A percentile compares a stretch with the other conserved stretches of the same genome.
Conservation (phyloP, 2,113 vertebrate genomes). For the Thalassoma bifasciatum region DNA sequence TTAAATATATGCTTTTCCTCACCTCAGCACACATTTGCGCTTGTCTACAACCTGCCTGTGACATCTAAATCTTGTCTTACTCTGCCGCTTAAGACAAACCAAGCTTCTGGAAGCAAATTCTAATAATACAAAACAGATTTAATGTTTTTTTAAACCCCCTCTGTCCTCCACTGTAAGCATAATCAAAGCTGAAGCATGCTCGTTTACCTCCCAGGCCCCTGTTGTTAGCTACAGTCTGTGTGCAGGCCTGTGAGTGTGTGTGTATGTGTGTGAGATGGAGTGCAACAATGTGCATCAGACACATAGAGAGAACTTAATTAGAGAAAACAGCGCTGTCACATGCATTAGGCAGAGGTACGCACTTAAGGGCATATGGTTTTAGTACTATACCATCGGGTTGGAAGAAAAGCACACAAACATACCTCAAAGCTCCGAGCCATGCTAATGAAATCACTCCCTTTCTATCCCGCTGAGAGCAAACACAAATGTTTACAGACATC, state of each 20-base stretch:
- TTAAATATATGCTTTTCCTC: conserved; percentile 31
- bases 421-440: conserved; percentile 82
- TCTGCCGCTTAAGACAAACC: conserved; percentile 22
- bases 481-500: conserved; percentile 82
- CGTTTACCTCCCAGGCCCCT: conserved; percentile 71
- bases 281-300: conserved; percentile 78
- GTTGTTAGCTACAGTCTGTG: conserved; percentile 52
- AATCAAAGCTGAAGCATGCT: conserved; percentile 70
- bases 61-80: conserved; percentile 11
- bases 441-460: conserved; percentile 84
- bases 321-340: conserved; percentile 86
- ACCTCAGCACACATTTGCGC: conserved; percentile 15
- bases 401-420: conserved; percentile 79
- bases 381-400: conserved; percentile 79
- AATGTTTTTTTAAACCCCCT: conserved; percentile 50
- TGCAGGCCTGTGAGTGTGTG: conserved; percentile 54
- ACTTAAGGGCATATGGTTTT: conserved; percentile 87
- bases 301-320: conserved; percentile 84
- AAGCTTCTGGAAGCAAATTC: conserved; percentile 40
- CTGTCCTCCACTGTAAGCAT: conserved; percentile 38
- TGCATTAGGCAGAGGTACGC: conserved; percentile 82
- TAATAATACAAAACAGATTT: conserved; percentile 21
- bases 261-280: conserved; percentile 62
- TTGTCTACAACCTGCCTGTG: conserved; percentile 31
- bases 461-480: conserved; percentile 76